phyloP scores from a whole-genome alignment of 2,113 vertebrate genomes.

The Reinhardtius hippoglossoides region DNA sequence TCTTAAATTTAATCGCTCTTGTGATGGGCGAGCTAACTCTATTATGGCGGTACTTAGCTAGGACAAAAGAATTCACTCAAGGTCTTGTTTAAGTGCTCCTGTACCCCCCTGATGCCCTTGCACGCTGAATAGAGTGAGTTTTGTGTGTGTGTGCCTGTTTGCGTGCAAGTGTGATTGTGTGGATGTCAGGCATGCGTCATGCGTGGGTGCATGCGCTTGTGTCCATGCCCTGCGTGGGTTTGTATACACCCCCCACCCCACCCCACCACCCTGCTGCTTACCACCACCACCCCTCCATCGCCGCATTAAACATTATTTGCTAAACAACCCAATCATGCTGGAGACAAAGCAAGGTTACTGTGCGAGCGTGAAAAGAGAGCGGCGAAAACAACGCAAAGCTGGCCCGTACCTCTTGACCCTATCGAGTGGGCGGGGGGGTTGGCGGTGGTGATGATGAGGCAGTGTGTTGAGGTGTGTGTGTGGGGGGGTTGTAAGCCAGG shows the following conservation, averaged over 20 bases:
- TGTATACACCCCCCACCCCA: slow-evolving; percentile 18
- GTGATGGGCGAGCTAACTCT: slow-evolving; percentile 56
- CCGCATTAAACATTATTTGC: slow-evolving; percentile 68
- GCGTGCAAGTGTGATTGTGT: slow-evolving; percentile 32
- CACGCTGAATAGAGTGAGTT: slow-evolving; percentile 28
- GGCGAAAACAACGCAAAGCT: slow-evolving; percentile 75
- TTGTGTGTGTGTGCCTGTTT: neutral
- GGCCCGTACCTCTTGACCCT: slow-evolving; percentile 84
- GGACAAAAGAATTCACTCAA: slow-evolving; percentile 68
- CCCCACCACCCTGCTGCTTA: neutral
- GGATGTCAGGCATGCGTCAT: slow-evolving; percentile 64
- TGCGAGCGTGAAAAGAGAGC: slow-evolving; percentile 55
- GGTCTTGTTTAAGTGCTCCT: slow-evolving; percentile 68
- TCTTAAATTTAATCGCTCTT: slow-evolving; percentile 62
- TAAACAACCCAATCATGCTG: slow-evolving; percentile 65
- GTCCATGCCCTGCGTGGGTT: slow-evolving; percentile 72
- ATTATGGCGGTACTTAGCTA: slow-evolving; percentile 55
- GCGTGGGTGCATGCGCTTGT: slow-evolving; percentile 68
- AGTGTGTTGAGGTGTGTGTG: slow-evolving; percentile 10
- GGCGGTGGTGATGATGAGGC: slow-evolving; percentile 37
- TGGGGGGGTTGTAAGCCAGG: slow-evolving; percentile 39
- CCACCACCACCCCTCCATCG: slow-evolving; percentile 5
- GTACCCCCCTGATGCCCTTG: slow-evolving; percentile 51
- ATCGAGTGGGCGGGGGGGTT: slow-evolving; percentile 18
- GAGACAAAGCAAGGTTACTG: slow-evolving; percentile 67